Evolutionary conservation across 2,797 vertebrate genomes (phyloP), one percentile per base, ranked within the genome.

Genomic region (Sarcoramphus papa): DNA sequence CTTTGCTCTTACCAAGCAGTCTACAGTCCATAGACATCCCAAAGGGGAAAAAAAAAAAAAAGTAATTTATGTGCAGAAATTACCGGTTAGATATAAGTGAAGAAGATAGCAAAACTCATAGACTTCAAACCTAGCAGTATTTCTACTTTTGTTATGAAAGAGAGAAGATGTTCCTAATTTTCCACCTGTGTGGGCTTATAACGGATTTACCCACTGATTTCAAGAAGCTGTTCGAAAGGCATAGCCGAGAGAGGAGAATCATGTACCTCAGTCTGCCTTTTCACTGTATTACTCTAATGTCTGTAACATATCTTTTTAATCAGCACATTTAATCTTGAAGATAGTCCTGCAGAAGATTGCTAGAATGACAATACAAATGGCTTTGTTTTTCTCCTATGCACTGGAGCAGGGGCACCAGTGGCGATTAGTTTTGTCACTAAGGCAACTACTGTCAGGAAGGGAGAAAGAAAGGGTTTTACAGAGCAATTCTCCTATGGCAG

Each of bases 341-440:
- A 21, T n/a, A 35, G 64, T 43, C 75, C 59, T 59, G 64, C 35
- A 45, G 62, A 73, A 75, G 73, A 57, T 14, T 45, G 53, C 63
- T 56, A n/a, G 64, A 30, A 35, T 25, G 40, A 13, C 85, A 84
- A 12, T 45, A 86, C 19, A 65, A 85, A 91, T 73, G 79, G n/a
- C 53, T 93, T 62, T 90, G 77, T 82, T 95, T 94, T 76, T 28
- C 54, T 75, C 14, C 76, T 82, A 57, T 65, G n/a, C 59, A 6
- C 73, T 48, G 62, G 54, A 90, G 57, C 76, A 84, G 73, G 85
- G 80, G 20, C 74, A 76, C 25, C 6, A 41, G 35, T 51, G 70
- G 67, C 22, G 3, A 95, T 76, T 23, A 28, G 28, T 94, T 95
- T 92, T 92, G 83, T 96, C 96, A 93, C 93, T 97, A 96, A 95